Evolutionary conservation across 2,113 vertebrate genomes (phyloP).

Genomic region (Nansenia antarctica): DNA sequence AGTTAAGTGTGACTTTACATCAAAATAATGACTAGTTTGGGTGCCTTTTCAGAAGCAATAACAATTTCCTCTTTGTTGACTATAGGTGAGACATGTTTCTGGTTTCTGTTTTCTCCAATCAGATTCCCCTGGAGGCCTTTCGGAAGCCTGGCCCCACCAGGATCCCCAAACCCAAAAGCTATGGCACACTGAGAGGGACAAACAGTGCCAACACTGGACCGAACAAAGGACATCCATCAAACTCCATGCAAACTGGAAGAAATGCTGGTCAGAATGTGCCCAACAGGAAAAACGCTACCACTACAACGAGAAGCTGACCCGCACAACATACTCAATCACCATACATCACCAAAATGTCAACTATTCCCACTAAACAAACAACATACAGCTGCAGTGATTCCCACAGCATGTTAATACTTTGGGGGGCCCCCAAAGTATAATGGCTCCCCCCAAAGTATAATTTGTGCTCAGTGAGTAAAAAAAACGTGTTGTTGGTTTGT

Average conservation of each 20-base stretch:
- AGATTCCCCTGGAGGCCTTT: constrained; percentile 14
- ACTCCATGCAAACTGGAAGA: neutral
- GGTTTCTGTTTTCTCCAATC: neutral
- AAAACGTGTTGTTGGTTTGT: too few relatives aligned
- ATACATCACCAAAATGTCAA: too few relatives aligned
- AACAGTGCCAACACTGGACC: constrained; percentile 2
- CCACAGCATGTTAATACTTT: too few relatives aligned
- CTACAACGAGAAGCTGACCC: neutral
- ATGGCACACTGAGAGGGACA: constrained; percentile 6
- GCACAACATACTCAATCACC: neutral
- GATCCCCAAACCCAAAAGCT: constrained; percentile 30
- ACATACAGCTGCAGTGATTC: too few relatives aligned
- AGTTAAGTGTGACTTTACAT: too few relatives aligned
- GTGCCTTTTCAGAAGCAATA: neutral
- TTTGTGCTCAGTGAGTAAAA: too few relatives aligned
- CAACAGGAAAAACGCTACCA: neutral
- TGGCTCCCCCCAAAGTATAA: too few relatives aligned
- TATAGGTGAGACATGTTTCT: neutral
- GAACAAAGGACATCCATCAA: neutral
- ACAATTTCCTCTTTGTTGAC: neutral
- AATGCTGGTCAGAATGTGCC: neutral
- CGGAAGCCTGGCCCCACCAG: constrained; percentile 22
- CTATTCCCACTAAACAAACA: too few relatives aligned
- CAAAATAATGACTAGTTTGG: neutral
- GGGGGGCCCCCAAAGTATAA: too few relatives aligned